Percentiles rank a stretch among this genome's conserved stretches.
Conservation (phyloP, 2,113 vertebrate species). For the Syngnathoides biaculeatus region DNA sequence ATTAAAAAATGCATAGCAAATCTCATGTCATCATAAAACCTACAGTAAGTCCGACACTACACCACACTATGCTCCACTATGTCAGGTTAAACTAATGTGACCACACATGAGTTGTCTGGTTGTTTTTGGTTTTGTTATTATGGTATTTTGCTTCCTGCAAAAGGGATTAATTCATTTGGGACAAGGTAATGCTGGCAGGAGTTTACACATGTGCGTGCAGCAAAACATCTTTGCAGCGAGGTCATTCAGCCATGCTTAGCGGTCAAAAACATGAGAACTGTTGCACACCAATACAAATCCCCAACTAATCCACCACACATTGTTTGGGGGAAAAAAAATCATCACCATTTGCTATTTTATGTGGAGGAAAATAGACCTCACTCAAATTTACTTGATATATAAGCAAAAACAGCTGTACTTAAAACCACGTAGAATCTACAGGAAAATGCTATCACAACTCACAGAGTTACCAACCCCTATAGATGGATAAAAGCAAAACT, state of each 20-base stretch:
- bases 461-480: not conserved
- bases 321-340: slow-evolving; percentile 10
- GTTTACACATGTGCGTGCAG: not conserved
- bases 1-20: not conserved
- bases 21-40: not conserved
- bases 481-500: not conserved
- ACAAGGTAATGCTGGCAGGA: not conserved
- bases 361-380: not conserved
- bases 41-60: too few relatives aligned
- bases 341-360: not conserved
- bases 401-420: not conserved
- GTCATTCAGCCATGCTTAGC: slow-evolving; percentile 6
- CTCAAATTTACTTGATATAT: not conserved
- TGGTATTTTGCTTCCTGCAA: slow-evolving; percentile 12
- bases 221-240: not conserved
- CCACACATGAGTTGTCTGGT: not conserved
- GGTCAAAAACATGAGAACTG: slow-evolving; percentile 19
- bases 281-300: slow-evolving; percentile 33
- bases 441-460: not conserved
- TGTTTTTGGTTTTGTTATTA: not conserved
- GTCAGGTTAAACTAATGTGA: too few relatives aligned
- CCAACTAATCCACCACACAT: slow-evolving; percentile 40
- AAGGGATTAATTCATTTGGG: slow-evolving; percentile 24
- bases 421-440: not conserved
- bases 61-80: too few relatives aligned